These are phyloP conservation scores for Ramphastos sulfuratus DNA, from an alignment of 2,113 vertebrate genomes.

Conservation along the genomic window DNA sequence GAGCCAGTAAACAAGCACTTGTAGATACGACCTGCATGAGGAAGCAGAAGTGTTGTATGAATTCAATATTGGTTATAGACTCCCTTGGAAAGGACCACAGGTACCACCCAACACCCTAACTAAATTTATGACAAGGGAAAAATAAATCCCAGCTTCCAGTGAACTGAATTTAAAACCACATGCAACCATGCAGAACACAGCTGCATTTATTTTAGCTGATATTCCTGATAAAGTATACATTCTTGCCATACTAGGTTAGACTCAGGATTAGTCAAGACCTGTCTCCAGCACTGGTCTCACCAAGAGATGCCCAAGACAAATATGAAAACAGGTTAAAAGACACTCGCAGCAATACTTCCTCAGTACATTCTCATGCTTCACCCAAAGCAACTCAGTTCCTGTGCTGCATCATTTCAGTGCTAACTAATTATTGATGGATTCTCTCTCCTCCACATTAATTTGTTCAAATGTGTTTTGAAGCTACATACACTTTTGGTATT, in stretches of 20 bases:
- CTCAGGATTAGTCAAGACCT: background rate
- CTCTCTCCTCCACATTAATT: background rate
- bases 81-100: background rate
- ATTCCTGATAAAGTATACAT: background rate
- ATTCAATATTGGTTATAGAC: accelerated
- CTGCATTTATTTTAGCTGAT: background rate
- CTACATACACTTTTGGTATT: background rate
- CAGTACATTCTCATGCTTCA: background rate
- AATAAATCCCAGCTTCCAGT: background rate
- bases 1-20: conserved; percentile 99
- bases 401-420: background rate
- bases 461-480: background rate
- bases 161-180: background rate
- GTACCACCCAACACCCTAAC: background rate
- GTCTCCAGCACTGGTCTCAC: background rate
- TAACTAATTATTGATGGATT: background rate
- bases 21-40: conserved; percentile 91
- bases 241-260: background rate
- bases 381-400: background rate
- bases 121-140: background rate
- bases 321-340: background rate
- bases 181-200: accelerated
- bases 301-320: background rate
- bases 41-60: background rate
- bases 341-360: background rate